Conservation (phyloP, 2,113 vertebrate species). For the Rutilus rutilus region DNA sequence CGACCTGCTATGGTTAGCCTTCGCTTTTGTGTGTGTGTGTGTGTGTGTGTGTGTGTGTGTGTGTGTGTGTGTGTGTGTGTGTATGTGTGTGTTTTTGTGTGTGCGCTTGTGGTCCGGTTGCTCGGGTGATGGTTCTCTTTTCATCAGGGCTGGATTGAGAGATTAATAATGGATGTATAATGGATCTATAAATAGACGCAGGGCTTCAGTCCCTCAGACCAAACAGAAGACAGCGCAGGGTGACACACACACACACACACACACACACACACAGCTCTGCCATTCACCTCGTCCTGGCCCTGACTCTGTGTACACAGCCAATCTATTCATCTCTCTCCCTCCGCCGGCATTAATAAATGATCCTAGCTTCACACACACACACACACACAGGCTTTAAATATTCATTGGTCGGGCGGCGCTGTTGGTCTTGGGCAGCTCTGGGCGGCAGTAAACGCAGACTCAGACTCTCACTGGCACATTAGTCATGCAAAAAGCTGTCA, state of each 20-base stretch:
- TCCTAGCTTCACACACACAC: constrained; percentile 50
- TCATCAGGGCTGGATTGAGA: constrained; percentile 58
- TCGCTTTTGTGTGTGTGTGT: constrained; percentile 11
- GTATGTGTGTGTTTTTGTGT: constrained; percentile 4
- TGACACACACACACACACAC: constrained; percentile 50
- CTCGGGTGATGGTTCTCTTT: constrained; percentile 49
- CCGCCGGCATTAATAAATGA: constrained; percentile 67
- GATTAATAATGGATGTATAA: constrained; percentile 65
- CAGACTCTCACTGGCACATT: constrained; percentile 55
- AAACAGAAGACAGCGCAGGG: constrained; percentile 51
- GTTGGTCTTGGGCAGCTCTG: constrained; percentile 57
- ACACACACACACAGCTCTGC: constrained; percentile 46
- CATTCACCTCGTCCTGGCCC: constrained; percentile 50
- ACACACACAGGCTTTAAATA: constrained; percentile 55
- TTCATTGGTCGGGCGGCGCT: constrained; percentile 58
- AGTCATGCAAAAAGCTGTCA: constrained; percentile 43
- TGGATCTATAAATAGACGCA: constrained; percentile 59
- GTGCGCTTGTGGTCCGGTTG: constrained; percentile 50
- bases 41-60: constrained; percentile 4
- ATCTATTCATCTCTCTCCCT: constrained; percentile 68
- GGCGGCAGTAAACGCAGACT: constrained; percentile 58
- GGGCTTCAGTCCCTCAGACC: constrained; percentile 39
- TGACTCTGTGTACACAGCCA: constrained; percentile 59
- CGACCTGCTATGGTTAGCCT: neutral
- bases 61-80: constrained; percentile 19